These are phyloP conservation scores for Ormia ochracea DNA, from an alignment of 2,888 invertebrate genomes.

Conservation along the genomic window DNA sequence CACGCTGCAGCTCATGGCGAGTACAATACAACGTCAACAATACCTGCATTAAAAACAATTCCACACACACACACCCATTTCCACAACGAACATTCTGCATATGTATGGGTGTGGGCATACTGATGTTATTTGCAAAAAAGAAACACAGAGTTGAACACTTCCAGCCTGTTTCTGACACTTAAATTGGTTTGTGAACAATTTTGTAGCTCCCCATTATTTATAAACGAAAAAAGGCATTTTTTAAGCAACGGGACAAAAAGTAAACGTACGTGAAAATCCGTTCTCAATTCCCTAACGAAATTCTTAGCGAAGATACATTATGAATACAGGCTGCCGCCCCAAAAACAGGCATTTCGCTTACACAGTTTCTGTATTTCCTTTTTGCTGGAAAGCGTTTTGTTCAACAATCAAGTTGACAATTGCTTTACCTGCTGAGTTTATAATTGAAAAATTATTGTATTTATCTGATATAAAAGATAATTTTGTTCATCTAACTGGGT, in stretches of 20 bases:
- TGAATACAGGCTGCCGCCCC: constrained; percentile 14
- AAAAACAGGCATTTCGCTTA: constrained; percentile 14
- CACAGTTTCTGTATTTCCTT: background rate
- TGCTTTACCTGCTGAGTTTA: constrained; percentile 54
- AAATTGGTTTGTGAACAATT: constrained; percentile 59
- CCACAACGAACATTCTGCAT: constrained; percentile 37
- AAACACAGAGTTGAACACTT: constrained; percentile 24
- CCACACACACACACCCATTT: background rate
- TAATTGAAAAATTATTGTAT: constrained; percentile 65
- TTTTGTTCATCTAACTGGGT: constrained; percentile 49
- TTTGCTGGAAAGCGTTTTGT: constrained; percentile 30
- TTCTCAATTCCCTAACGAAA: constrained; percentile 25
- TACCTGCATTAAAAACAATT: constrained; percentile 40
- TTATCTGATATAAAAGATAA: constrained; percentile 49
- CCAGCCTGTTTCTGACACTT: constrained; percentile 56
- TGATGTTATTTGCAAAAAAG: constrained; percentile 13
- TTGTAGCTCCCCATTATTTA: constrained; percentile 49
- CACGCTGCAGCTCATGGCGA: constrained; percentile 22
- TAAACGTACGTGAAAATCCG: background rate
- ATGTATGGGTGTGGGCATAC: background rate
- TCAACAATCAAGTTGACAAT: constrained; percentile 54
- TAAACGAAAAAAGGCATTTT: constrained; percentile 24
- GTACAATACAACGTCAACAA: constrained; percentile 14
- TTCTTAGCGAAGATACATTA: constrained; percentile 16
- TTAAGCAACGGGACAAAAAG: constrained; percentile 24